Percentiles rank a stretch among this genome's conserved stretches.
phyloP scores from a whole-genome alignment of 2,797 vertebrate species.

The Glyptemys insculpta region DNA sequence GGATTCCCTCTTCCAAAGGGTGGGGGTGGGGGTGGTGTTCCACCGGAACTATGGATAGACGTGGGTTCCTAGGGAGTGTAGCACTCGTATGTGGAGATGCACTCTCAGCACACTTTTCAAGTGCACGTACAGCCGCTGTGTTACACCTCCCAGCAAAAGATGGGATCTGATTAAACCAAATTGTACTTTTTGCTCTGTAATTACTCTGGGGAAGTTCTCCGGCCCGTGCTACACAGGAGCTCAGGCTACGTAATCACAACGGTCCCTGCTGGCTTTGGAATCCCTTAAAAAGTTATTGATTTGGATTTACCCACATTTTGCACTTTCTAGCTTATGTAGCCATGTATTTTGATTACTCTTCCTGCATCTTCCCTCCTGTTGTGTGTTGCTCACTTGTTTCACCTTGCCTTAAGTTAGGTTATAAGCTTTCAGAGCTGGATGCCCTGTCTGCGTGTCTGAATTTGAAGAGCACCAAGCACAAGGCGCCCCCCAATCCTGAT shows the following conservation, averaged over 20 bases:
- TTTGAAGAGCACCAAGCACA: background rate
- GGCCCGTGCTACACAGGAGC: background rate
- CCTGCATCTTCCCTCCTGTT: background rate
- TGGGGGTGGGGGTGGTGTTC: background rate
- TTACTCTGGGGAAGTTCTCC: background rate
- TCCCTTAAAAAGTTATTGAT: background rate
- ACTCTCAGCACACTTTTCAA: rapidly evolving
- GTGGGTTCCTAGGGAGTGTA: background rate
- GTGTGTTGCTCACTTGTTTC: background rate
- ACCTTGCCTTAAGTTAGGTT: background rate
- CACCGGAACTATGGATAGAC: background rate
- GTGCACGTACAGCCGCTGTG: background rate
- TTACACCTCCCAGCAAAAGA: background rate
- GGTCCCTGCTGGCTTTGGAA: background rate
- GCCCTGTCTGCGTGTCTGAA: background rate
- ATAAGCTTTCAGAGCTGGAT: background rate
- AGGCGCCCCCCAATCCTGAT: background rate
- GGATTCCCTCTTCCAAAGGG: background rate
- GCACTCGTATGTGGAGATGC: background rate
- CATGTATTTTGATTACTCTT: no score
- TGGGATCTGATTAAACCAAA: background rate
- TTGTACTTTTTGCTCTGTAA: background rate
- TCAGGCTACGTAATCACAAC: background rate
- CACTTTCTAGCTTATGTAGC: background rate
- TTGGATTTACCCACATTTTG: background rate